Evolutionary conservation across 1,140 invertebrate species (phyloP), one percentile per base, ranked within the genome.

Genomic region (Maniola jurtina): DNA sequence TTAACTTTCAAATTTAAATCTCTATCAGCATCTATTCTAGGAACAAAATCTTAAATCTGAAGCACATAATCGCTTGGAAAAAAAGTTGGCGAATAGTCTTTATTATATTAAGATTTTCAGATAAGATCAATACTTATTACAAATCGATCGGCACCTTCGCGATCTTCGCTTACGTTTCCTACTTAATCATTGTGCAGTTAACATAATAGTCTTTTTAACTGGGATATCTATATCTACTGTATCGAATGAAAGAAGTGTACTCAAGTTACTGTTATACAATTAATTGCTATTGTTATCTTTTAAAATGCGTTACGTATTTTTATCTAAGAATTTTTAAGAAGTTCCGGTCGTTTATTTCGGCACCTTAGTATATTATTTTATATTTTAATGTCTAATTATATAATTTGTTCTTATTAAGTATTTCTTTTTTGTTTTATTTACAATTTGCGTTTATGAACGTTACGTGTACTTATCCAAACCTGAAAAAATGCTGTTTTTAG

Each of bases 241-340:
- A 34, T 55, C 52, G 16, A 34, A 55, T 55, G 10, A 5, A 55
- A 34, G 33, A 34, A 55, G 52, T 55, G 52, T 34, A 55, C 34
- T 55, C 52, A 9, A 55, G 52, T 55, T 55, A 55, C 25, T 55
- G 52, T 55, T 55, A 55, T 55, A 55, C 52, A 55, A 55, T 55
- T 55, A 55, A 55, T 34, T 34, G 25, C 16, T 55, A 55, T 55
- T 55, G 52, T 55, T 25, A 55, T 55, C 16, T 55, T 55, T 34
- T 9, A 55, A 34, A 55, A 15, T 15, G 42, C 42, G 52, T 55
- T 55, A 55, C 52, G 52, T 55, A 34, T 34, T 55, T 55, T 55
- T 55, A 55, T 55, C 25, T 55, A 13, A 9, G 16, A 34, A 34
- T 16, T 2, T 16, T 34, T 50, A 50, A 34, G 52, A 34, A 55